Base-by-base conservation (phyloP, 2,797 vertebrate species). In the Xenopus petersii region DNA sequence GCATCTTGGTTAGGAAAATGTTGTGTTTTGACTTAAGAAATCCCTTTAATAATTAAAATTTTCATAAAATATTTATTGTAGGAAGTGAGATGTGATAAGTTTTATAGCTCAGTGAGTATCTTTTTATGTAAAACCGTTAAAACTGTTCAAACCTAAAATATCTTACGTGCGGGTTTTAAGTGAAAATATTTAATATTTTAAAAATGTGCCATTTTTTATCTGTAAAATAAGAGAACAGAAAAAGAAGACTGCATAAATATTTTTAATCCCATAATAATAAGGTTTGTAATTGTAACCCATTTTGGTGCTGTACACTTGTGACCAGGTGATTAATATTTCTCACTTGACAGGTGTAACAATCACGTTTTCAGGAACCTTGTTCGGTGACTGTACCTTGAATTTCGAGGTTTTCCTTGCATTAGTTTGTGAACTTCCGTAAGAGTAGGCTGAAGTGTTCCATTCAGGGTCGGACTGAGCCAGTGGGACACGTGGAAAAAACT, bases 121-220 rank as follows among this genome's bases (percentile, higher is more conserved):
- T 77, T 71, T 72, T 71, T 77, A 72, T 72, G 55, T 72, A 67
- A 55, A 67, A 55, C 36, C 26, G 71, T 62, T 21, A 77, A 77
- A 72, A 56, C 70, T 10, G 55, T 26, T 10, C 58, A 77, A 76
- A 77, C 46, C 30, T 77, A 67, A 77, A 72, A 67, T 67, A 71
- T 71, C 58, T 72, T 72, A 62, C 15, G 67, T 26, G 62, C 24
- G 21, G 48, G 10, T 56, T 64, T 76, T 49, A 49, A 15, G 11
- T 64, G 51, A 59, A 64, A 70, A 56, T 59, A 12, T 58, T 42
- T 42, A 42, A 42, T 42, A 42, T 42, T 42, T 17, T 46, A 61
- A 63, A 16, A 26, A 24, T 10, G 49, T 51, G 11, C 49, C 2
- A 49, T 51, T 12, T 51, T 15, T 51, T 42, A 42, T 51, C 2